Evolutionary conservation across 2,113 vertebrate genomes (phyloP).

Genomic region (Pedionomus torquatus): DNA sequence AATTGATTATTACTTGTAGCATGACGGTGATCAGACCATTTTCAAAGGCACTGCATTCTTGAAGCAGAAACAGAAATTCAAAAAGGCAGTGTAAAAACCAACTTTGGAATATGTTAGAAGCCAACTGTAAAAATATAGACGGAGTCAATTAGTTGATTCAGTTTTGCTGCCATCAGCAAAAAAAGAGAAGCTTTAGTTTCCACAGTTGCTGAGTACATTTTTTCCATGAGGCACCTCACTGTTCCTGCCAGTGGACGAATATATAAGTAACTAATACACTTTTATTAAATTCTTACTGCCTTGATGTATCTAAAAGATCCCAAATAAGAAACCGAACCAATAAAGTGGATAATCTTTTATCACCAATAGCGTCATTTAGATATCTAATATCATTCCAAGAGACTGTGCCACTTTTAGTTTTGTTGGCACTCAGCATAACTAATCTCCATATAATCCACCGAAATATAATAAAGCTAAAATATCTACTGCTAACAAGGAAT

Average conservation of each 20-base stretch:
- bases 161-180: slow-evolving; percentile 49
- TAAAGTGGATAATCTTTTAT: background rate
- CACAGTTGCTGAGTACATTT: slow-evolving; percentile 38
- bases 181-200: slow-evolving; percentile 31
- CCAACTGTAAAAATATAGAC: slow-evolving; percentile 63
- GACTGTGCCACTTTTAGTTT: background rate
- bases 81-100: slow-evolving; percentile 15
- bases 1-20: background rate
- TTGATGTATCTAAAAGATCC: background rate
- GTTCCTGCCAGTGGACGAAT: background rate
- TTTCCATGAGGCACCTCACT: slow-evolving; percentile 53
- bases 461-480: background rate
- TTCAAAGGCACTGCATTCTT: background rate
- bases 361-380: background rate
- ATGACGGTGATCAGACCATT: background rate
- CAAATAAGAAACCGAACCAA: background rate
- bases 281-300: background rate
- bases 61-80: slow-evolving; percentile 52
- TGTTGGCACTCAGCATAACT: background rate
- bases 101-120: slow-evolving; percentile 49
- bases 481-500: background rate
- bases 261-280: background rate
- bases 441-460: background rate
- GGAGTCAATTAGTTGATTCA: slow-evolving; percentile 58
- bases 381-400: background rate